A percentile compares a stretch with the other conserved stretches of the same genome.
phyloP scores from a whole-genome alignment of 2,888 invertebrate genomes.

The Biston betularia region DNA sequence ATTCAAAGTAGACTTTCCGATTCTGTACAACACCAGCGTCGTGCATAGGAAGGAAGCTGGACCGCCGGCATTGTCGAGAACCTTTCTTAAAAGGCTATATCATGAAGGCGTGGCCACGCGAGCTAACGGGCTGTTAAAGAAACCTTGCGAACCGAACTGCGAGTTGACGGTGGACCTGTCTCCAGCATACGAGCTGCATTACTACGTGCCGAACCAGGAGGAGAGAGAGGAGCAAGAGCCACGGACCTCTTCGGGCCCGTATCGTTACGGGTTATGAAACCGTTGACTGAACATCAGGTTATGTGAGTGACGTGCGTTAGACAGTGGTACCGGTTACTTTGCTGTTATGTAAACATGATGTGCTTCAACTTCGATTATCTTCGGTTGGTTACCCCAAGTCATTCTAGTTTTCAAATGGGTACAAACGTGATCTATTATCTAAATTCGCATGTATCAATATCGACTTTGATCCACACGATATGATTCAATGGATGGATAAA shows the following conservation, averaged over 20 bases:
- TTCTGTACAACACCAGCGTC: constrained; percentile 73
- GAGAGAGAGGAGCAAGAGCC: constrained; percentile 61
- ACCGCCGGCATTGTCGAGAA: constrained; percentile 65
- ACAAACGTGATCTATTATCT: not conserved
- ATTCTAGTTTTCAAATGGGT: not conserved
- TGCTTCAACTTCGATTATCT: constrained; percentile 3
- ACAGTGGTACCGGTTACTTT: not conserved
- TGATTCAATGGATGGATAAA: not conserved
- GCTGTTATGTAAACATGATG: not conserved
- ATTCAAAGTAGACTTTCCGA: constrained; percentile 72
- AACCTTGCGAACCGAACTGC: constrained; percentile 62
- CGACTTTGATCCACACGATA: not conserved
- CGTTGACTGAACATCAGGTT: not conserved
- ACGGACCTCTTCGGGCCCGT: constrained; percentile 46
- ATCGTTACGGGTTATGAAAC: constrained; percentile 58
- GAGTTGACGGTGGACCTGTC: constrained; percentile 71
- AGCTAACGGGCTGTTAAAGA: constrained; percentile 35
- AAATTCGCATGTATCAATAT: not conserved
- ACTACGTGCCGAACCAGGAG: constrained; percentile 78
- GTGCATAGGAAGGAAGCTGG: constrained; percentile 58
- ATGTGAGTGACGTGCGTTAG: not conserved
- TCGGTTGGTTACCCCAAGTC: constrained; percentile 7
- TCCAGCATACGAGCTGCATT: constrained; percentile 78
- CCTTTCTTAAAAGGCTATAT: constrained; percentile 66
- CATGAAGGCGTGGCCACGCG: constrained; percentile 39